Percentiles rank a stretch among this genome's conserved stretches.
Evolutionary conservation across 2,113 vertebrate genomes (phyloP).

Genomic region (Apteryx mantelli): DNA sequence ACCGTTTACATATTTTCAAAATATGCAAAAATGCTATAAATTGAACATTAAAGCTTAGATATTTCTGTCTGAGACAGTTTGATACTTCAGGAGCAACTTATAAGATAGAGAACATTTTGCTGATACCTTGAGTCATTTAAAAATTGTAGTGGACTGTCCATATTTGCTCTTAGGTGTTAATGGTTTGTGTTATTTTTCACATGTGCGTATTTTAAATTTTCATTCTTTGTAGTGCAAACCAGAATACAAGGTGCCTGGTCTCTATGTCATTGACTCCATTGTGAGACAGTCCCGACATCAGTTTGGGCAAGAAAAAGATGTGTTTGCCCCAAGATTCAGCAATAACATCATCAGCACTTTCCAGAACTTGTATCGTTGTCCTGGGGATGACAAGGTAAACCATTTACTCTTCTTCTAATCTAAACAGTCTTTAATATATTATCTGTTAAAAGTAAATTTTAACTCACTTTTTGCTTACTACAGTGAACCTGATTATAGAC

Average conservation of each 20-base stretch:
- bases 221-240: conserved; percentile 89
- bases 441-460: not conserved
- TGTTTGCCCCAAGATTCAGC: conserved; percentile 98
- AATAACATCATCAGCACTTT: conserved; percentile 98
- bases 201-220: not conserved
- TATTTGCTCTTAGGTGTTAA: not conserved
- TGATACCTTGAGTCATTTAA: not conserved
- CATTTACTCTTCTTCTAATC: not conserved
- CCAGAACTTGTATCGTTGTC: conserved; percentile 97
- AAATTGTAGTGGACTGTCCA: not conserved
- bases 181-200: not conserved
- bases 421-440: not conserved
- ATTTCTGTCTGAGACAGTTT: not conserved
- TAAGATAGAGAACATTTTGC: not conserved
- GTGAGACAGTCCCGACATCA: conserved; percentile 98
- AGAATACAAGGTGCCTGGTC: conserved; percentile 98
- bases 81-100: not conserved
- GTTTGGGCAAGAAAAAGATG: conserved; percentile 97
- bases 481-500: not conserved
- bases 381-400: conserved; percentile 95
- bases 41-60: not conserved
- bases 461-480: not conserved
- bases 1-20: not conserved
- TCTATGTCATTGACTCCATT: conserved; percentile 98
- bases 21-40: not conserved